Evolutionary conservation across 2,888 invertebrate genomes (phyloP).

Genomic region (Epinotia brunnichana): DNA sequence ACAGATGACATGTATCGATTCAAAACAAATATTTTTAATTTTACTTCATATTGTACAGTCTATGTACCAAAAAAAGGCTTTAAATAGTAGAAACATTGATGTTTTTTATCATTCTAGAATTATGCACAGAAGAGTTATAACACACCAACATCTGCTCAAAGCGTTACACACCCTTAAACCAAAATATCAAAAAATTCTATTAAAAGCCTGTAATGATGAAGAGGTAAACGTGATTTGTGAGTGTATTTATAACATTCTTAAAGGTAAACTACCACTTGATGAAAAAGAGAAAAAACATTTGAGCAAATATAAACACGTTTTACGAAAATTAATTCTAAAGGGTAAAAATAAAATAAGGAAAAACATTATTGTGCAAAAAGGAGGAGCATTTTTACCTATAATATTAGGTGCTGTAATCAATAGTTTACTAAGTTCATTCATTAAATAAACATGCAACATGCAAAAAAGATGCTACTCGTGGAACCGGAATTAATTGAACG

Average conservation of each 20-base stretch:
- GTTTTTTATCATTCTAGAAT: constrained; percentile 46
- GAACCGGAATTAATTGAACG: constrained; percentile 47
- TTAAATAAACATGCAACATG: constrained; percentile 32
- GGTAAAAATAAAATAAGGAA: constrained; percentile 23
- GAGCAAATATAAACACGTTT: constrained; percentile 29
- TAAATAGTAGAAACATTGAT: constrained; percentile 48
- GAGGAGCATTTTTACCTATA: constrained; percentile 39
- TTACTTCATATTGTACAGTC: constrained; percentile 35
- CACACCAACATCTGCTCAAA: constrained; percentile 46
- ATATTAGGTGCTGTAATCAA: constrained; percentile 46
- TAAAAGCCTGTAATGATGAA: constrained; percentile 47
- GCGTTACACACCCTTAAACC: constrained; percentile 46
- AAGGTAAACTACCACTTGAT: constrained; percentile 27
- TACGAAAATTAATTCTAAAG: constrained; percentile 25
- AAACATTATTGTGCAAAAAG: constrained; percentile 35
- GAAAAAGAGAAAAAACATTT: constrained; percentile 22
- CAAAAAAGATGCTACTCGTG: constrained; percentile 48
- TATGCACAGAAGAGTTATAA: constrained; percentile 45
- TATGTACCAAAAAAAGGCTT: constrained; percentile 45
- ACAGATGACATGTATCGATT: no score
- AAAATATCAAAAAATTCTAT: constrained; percentile 47
- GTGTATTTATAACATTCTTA: constrained; percentile 42
- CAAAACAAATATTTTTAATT: constrained; percentile 47
- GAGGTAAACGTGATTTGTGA: constrained; percentile 41
- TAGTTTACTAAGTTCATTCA: constrained; percentile 32